Conservation (phyloP, 2,888 invertebrate species). For the Apotomis capreana region DNA sequence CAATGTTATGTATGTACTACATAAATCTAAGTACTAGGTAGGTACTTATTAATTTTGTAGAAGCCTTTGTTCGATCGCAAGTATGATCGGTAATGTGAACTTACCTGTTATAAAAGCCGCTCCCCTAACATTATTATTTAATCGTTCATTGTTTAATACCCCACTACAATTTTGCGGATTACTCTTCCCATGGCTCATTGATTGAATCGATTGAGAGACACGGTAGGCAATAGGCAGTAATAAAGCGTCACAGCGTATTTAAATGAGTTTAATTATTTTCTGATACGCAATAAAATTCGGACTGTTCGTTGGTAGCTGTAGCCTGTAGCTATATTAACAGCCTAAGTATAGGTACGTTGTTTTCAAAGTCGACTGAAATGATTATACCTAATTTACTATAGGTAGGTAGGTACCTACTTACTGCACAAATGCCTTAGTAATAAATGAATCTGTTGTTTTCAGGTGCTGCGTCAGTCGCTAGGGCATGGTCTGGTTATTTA, state of each 20-base stretch:
- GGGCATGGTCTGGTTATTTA: conserved; percentile 95
- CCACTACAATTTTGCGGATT: conserved; percentile 1
- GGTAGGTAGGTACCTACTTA: no score
- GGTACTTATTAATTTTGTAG: no score
- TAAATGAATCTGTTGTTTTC: conserved; percentile 50
- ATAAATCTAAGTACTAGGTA: no score
- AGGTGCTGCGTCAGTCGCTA: conserved; percentile 94
- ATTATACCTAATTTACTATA: no score
- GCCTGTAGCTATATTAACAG: background rate
- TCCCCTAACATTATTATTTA: background rate
- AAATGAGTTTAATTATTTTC: conserved; percentile 12
- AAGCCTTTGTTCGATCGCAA: background rate
- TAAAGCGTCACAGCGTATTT: background rate
- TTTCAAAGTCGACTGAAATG: no score
- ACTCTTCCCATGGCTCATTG: conserved; percentile 16
- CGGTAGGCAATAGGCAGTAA: background rate
- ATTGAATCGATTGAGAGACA: background rate
- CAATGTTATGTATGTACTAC: no score
- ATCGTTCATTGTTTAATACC: conserved; percentile 24
- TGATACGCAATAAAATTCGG: conserved; percentile 4
- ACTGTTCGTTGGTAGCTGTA: background rate
- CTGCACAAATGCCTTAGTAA: background rate
- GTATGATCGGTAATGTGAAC: background rate
- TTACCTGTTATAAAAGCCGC: conserved; percentile 8
- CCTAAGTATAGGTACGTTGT: no score